phyloP scores from a whole-genome alignment of 2,888 invertebrate genomes.

The Hololepta plana region DNA sequence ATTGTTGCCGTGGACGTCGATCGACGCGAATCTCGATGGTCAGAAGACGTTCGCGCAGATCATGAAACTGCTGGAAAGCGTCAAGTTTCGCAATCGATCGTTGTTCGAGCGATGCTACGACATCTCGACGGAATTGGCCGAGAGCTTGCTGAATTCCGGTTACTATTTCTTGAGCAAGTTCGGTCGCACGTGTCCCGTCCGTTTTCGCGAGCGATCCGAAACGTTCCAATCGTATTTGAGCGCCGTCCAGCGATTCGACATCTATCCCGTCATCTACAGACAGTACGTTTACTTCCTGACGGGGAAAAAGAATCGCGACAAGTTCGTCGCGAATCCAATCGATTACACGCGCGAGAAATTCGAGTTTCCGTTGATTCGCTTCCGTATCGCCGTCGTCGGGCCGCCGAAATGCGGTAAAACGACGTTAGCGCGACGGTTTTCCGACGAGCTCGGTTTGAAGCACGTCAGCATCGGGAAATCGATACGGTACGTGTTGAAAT shows the following conservation, averaged over 20 bases:
- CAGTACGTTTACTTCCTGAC: constrained; percentile 39
- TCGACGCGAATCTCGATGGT: constrained; percentile 27
- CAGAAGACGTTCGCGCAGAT: constrained; percentile 16
- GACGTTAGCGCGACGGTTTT: constrained; percentile 33
- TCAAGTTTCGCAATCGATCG: constrained; percentile 30
- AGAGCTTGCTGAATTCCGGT: constrained; percentile 35
- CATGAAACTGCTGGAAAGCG: constrained; percentile 16
- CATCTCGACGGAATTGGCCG: constrained; percentile 33
- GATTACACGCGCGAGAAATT: constrained; percentile 31
- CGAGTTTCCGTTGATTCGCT: constrained; percentile 30
- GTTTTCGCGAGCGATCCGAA: constrained; percentile 30
- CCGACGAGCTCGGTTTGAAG: constrained; percentile 33
- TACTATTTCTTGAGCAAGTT: constrained; percentile 44
- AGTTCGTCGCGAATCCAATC: constrained; percentile 36
- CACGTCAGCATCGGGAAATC: constrained; percentile 36
- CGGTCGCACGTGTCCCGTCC: constrained; percentile 45
- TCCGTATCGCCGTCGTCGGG: constrained; percentile 38
- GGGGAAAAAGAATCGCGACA: constrained; percentile 28
- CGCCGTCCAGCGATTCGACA: constrained; percentile 23
- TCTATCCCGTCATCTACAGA: constrained; percentile 38
- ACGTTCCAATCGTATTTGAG: constrained; percentile 33
- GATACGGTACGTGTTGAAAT: constrained; percentile 29
- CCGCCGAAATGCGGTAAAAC: constrained; percentile 46
- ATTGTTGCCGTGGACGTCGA: constrained; percentile 27
- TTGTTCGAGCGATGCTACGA: constrained; percentile 38